A percentile compares a stretch with the other conserved stretches of the same genome.
Evolutionary conservation across 2,888 invertebrate genomes (phyloP).

Genomic region (Diarsia rubi): DNA sequence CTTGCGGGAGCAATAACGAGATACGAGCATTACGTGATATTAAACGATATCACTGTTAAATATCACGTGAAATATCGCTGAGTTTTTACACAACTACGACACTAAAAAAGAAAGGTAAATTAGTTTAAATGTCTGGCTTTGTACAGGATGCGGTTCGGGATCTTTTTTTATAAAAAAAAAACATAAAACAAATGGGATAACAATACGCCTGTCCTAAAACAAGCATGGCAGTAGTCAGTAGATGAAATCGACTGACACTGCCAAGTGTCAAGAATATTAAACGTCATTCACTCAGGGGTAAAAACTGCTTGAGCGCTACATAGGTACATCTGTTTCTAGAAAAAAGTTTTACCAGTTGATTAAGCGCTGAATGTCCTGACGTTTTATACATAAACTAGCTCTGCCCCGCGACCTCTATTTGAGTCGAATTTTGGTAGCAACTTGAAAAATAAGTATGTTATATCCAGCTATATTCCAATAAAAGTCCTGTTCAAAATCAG

Average conservation of each 20-base stretch:
- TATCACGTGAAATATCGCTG: not conserved
- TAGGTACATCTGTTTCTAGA: too few relatives aligned
- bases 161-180: not conserved
- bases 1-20: not conserved
- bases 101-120: constrained; percentile 10
- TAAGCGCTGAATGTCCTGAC: not conserved
- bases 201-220: not conserved
- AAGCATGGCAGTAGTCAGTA: not conserved
- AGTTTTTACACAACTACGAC: not conserved
- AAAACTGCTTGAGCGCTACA: too few relatives aligned
- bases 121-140: not conserved
- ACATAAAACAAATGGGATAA: not conserved
- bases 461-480: too few relatives aligned
- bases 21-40: not conserved
- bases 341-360: not conserved
- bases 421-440: too few relatives aligned
- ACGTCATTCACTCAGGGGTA: not conserved
- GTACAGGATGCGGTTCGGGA: not conserved
- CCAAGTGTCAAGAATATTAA: not conserved
- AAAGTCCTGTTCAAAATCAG: too few relatives aligned
- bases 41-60: not conserved
- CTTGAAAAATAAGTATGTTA: too few relatives aligned
- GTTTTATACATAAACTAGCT: not conserved
- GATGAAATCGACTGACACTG: not conserved
- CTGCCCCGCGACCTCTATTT: too few relatives aligned